phyloP scores from a whole-genome alignment of 1,140 invertebrate species.

The Rhagoletis zephyria region DNA sequence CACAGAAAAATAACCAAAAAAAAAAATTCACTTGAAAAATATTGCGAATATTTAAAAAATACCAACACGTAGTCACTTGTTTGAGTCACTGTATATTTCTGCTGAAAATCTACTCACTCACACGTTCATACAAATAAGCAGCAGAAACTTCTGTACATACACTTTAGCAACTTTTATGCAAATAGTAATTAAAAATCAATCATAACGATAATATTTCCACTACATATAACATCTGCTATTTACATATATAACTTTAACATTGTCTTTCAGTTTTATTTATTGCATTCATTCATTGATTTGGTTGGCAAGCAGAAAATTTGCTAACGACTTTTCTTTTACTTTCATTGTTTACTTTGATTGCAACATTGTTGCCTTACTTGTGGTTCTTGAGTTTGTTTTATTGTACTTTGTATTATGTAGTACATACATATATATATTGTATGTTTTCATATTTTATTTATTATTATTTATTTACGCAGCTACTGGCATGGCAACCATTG shows the following conservation, averaged over 20 bases:
- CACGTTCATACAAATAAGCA: too few relatives aligned
- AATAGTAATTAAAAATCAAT: constrained; percentile 51
- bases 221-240: background rate
- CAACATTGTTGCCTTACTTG: background rate
- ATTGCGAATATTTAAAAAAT: too few relatives aligned
- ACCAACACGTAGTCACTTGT: too few relatives aligned
- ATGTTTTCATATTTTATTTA: constrained; percentile 16
- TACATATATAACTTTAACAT: too few relatives aligned
- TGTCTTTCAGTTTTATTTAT: background rate
- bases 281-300: background rate
- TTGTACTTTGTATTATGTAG: background rate
- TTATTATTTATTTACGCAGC: constrained; percentile 33
- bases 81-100: too few relatives aligned
- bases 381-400: background rate
- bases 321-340: constrained; percentile 27
- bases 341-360: background rate
- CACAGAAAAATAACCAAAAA: too few relatives aligned
- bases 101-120: too few relatives aligned
- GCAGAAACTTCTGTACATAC: too few relatives aligned
- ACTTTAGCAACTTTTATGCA: background rate
- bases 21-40: too few relatives aligned
- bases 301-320: constrained; percentile 1
- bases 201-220: constrained; percentile 18
- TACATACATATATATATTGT: background rate
- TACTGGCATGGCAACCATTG: constrained; percentile 23